Evolutionary conservation across 2,113 vertebrate genomes (phyloP).

Genomic region (Cathartes aura): DNA sequence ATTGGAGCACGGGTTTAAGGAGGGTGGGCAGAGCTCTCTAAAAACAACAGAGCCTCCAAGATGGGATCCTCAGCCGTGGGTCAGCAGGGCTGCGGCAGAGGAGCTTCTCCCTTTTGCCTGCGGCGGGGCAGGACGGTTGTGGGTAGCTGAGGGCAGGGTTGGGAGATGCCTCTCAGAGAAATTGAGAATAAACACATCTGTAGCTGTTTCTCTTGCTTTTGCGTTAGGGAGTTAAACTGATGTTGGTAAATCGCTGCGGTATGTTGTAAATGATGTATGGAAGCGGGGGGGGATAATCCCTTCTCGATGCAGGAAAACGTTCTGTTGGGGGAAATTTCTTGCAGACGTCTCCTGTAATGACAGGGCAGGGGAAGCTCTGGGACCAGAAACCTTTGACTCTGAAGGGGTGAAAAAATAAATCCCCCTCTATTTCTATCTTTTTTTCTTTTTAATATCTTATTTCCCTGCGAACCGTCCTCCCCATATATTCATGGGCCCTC

Average conservation of each 20-base stretch:
- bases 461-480: not conserved
- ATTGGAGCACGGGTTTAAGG: rapidly evolving
- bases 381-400: not conserved
- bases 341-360: not conserved
- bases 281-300: not conserved
- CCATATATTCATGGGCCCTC: not conserved
- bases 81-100: not conserved
- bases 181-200: not conserved
- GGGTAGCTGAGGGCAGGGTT: not conserved
- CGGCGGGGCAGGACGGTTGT: not conserved
- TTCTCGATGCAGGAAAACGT: not conserved
- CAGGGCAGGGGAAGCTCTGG: not conserved
- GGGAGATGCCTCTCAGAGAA: not conserved
- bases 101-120: not conserved
- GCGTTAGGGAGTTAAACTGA: not conserved
- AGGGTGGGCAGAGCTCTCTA: not conserved
- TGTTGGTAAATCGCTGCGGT: constrained; percentile 25
- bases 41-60: rapidly evolving
- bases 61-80: rapidly evolving
- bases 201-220: not conserved
- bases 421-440: not conserved
- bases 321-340: not conserved
- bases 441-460: not conserved
- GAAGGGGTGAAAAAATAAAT: not conserved
- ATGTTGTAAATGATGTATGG: constrained; percentile 55